Base-by-base conservation (phyloP, 2,888 invertebrate species). In the Eucera pruinosa region DNA sequence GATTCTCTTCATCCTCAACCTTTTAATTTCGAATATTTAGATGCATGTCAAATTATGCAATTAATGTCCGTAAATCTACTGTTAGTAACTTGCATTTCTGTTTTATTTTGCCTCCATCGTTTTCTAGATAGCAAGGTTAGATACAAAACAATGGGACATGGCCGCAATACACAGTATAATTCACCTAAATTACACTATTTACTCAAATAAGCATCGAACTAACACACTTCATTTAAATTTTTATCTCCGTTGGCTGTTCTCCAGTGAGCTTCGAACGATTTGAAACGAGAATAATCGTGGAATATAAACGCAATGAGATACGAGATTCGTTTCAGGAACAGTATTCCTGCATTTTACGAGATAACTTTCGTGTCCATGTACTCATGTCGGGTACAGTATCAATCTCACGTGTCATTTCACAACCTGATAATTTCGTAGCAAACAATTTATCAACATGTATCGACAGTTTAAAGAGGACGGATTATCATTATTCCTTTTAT, bases 211-310 rank as follows among this genome's bases (percentile, higher is more conserved):
- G 33, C 55, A 69, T 58, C 65, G 68, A 75, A 75, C 61, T 60
- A 71, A 68, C 60, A 54, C 75, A 75, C 57, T 66, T 68, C 67
- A 80, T 80, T 80, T 80, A 70, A 70, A 80, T 80, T 80, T 80
- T 75, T 80, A 80, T 80, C 75, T 67, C 67, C 33, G 41, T 54
- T 80, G 80, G 80, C 80, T 52, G 11, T 30, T 30, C 36, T 70
- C 80, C 80, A 80, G 60, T 52, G 7, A 45, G 61, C 61, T 27
- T 47, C 61, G 65, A 73, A 55, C 65, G 79, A 64, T 68, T 64
- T 47, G 45, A 61, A 77, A 77, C 60, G 70, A 41, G 65, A 64
- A 20, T 45, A 76, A 57, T 77, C 70, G 70, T 25, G 39, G 43
- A 23, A 54, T 20, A 54, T 57, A 62, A 65, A 65, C 60, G 58